Evolutionary conservation across 2,113 vertebrate species (phyloP).

Genomic region (Casuarius casuarius): DNA sequence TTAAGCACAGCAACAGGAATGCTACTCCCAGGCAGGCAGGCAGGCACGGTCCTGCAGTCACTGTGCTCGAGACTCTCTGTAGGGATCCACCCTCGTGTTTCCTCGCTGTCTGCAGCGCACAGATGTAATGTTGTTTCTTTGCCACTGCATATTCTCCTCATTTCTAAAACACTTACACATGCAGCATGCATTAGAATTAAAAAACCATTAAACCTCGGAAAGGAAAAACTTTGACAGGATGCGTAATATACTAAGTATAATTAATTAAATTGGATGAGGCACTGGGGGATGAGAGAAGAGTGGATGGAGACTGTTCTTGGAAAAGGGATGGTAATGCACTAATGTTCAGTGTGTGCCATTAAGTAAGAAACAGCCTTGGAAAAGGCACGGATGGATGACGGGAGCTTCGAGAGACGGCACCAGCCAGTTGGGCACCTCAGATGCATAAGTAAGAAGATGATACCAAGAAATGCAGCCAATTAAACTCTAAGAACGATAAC

Average conservation of each 20-base stretch:
- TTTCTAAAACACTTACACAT: constrained; percentile 53
- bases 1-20: neutral
- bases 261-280: constrained; percentile 77
- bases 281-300: constrained; percentile 55
- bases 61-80: neutral
- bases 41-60: neutral
- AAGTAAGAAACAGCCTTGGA: constrained; percentile 25
- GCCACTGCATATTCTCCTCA: constrained; percentile 32
- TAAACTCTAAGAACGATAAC: constrained; percentile 8
- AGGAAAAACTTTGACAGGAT: constrained; percentile 76
- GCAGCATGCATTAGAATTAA: constrained; percentile 70
- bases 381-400: neutral
- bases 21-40: neutral
- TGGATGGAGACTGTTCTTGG: constrained; percentile 67
- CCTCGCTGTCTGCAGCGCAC: neutral
- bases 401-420: neutral
- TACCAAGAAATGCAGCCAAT: neutral
- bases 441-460: neutral
- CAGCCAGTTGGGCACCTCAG: constrained; percentile 38
- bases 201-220: constrained; percentile 72
- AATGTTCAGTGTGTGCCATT: constrained; percentile 11
- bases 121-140: constrained; percentile 25
- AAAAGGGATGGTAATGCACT: constrained; percentile 63
- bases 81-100: constrained; percentile 12
- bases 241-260: constrained; percentile 73